These are phyloP conservation scores for Okapia johnstoni DNA, from an alignment of 2,113 vertebrate genomes.

Conservation along the genomic window DNA sequence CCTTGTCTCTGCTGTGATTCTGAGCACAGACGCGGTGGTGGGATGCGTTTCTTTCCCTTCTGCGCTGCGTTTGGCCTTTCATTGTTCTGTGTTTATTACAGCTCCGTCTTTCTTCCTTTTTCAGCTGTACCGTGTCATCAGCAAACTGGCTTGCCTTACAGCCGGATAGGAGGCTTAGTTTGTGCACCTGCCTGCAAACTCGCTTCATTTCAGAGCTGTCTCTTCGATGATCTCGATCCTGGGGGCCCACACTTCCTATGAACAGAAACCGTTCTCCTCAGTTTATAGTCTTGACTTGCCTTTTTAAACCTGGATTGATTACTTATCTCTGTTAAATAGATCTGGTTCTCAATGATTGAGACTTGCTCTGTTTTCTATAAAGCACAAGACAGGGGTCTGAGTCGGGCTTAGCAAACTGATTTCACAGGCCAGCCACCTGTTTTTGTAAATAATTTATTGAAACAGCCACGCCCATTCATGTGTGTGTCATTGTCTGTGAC, in stretches of 20 bases:
- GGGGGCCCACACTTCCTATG: neutral
- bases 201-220: neutral
- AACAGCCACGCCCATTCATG: neutral
- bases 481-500: neutral
- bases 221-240: no score
- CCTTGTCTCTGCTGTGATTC: accelerated
- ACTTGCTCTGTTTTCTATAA: neutral
- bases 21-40: neutral
- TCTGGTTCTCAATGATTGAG: neutral
- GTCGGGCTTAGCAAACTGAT: neutral
- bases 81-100: neutral
- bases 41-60: accelerated
- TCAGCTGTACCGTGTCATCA: neutral
- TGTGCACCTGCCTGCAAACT: neutral
- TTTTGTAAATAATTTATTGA: neutral
- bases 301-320: neutral
- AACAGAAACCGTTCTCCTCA: neutral
- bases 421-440: neutral
- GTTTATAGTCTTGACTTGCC: neutral
- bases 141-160: neutral
- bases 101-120: neutral
- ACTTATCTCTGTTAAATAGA: neutral
- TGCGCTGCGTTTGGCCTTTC: neutral
- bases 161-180: neutral
- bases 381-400: neutral